Evolutionary conservation across 2,888 invertebrate species (phyloP).

Genomic region (Griposia aprilina): DNA sequence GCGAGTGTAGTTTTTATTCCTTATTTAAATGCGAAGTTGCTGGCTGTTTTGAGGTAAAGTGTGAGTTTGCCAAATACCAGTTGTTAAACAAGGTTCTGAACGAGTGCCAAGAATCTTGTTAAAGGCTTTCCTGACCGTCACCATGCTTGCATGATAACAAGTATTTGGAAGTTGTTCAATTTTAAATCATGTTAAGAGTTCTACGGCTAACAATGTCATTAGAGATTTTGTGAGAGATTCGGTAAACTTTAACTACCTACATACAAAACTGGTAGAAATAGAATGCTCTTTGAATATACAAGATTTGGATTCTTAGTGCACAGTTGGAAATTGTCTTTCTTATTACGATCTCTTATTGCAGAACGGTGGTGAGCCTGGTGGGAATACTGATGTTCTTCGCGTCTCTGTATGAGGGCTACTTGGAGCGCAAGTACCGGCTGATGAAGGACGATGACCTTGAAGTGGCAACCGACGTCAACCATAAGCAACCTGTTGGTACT

Average conservation of each 20-base stretch:
- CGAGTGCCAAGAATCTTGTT: constrained; percentile 61
- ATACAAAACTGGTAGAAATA: neutral
- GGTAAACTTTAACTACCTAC: neutral
- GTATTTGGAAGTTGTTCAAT: constrained; percentile 58
- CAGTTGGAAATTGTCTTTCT: neutral
- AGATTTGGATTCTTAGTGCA: neutral
- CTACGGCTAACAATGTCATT: constrained; percentile 31
- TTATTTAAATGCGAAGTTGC: constrained; percentile 14
- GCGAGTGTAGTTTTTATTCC: constrained; percentile 14
- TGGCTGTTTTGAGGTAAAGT: constrained; percentile 35
- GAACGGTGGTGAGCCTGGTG: constrained; percentile 88
- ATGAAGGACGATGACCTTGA: constrained; percentile 86
- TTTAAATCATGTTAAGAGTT: constrained; percentile 40
- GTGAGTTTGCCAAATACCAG: constrained; percentile 48
- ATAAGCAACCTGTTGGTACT: constrained; percentile 86
- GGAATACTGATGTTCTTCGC: constrained; percentile 91
- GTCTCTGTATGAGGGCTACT: constrained; percentile 91
- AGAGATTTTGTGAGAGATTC: constrained; percentile 2
- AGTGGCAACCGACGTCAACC: constrained; percentile 83
- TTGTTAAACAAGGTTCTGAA: constrained; percentile 55
- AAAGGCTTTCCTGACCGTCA: constrained; percentile 29
- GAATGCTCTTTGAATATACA: neutral
- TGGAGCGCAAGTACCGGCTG: constrained; percentile 85
- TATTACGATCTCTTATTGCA: constrained; percentile 72
- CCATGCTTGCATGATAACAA: constrained; percentile 52